Evolutionary conservation across 30 jellyfish, hydroid and myxozoan species (phyloP), one percentile per base, ranked within the genome.

Genomic region (Pseudorhiza aurosa): DNA sequence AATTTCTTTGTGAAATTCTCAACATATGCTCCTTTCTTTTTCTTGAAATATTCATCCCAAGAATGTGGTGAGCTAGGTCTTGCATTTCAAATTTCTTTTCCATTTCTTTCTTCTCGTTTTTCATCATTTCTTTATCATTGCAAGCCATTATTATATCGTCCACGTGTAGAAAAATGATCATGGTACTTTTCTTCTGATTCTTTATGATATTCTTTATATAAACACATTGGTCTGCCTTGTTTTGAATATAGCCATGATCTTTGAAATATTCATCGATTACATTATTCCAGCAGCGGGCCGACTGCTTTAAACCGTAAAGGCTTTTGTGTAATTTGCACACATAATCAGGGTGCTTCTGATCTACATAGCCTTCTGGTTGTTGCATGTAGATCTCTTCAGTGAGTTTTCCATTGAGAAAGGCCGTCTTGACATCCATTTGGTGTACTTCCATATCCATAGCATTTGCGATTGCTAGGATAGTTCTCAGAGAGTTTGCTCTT

Each of bases 361-460:
- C 87, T 5, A 68, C 75, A 70, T 58, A 74, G 49, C 96, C 91
- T 26, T 77, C 91, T 37, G 87, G 91, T 35, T 85, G 96, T 67
- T 50, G 59, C 86, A 85, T 63, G 77, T 59, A 85, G 18, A 85
- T 85, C 47, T 85, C 96, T 17, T 63, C 24, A 24, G 75, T 91
- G 3, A 85, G 47, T 8, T 73, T 75, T 50, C 87, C 87, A 27
- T 73, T 56, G 11, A 73, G 39, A 55, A 53, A 53, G 30, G 75
- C 75, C 12, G 87, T 73, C 44, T 73, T 36, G 21, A 73, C 75
- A 63, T 73, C 87, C 74, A 73, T 73, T 55, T 73, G 87, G 19
- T 73, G 87, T 25, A 73, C 26, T 55, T 73, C 87, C 12, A 73
- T 43, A 55, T 73, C 73, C 10, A 73, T 43, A 2, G 12, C 27